Conservation (phyloP, 2,113 vertebrate species). For the Bos javanicus region DNA sequence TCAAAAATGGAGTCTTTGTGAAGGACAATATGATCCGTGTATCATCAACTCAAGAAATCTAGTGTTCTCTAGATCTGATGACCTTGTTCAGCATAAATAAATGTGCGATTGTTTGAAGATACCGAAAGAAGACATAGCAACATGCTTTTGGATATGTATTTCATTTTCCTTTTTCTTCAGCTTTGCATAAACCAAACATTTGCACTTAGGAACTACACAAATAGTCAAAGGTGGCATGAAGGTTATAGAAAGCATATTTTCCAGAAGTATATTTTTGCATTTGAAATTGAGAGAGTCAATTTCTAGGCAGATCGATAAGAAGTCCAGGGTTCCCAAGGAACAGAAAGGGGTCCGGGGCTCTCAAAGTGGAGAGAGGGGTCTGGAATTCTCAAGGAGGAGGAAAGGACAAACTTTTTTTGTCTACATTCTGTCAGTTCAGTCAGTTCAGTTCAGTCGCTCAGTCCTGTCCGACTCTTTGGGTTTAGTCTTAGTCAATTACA, state of each 20-base stretch:
- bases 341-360: background rate
- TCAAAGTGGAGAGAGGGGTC: background rate
- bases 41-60: background rate
- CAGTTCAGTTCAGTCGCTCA: too few species aligned
- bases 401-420: background rate
- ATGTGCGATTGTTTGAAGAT: background rate
- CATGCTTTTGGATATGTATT: background rate
- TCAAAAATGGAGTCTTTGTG: background rate
- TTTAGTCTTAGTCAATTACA: background rate
- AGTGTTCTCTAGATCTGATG: background rate
- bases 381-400: background rate
- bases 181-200: background rate
- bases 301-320: background rate
- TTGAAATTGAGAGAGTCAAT: constrained; percentile 34
- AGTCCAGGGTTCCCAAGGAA: background rate
- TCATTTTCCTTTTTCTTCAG: background rate
- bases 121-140: background rate
- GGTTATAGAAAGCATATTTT: constrained; percentile 36
- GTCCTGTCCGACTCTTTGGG: too few species aligned
- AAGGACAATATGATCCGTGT: background rate
- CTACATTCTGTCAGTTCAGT: background rate
- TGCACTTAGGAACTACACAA: background rate
- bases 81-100: background rate
- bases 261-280: constrained; percentile 30
- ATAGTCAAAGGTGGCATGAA: constrained; percentile 29